These are phyloP conservation scores for Bradypus variegatus DNA, from an alignment of 2,797 vertebrate genomes.

Conservation along the genomic window DNA sequence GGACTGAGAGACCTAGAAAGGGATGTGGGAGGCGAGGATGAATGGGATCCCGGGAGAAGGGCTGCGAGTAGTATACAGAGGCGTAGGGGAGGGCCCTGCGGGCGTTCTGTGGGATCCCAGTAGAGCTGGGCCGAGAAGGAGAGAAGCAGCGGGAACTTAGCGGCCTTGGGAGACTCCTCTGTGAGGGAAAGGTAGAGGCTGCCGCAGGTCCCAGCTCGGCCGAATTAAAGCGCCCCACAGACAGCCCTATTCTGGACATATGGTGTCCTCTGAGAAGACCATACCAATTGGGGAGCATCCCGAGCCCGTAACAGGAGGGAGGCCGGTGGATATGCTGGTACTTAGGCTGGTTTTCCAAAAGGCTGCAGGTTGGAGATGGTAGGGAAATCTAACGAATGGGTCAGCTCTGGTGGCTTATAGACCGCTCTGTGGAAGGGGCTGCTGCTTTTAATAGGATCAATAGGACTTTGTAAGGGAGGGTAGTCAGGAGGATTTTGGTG, in stretches of 20 bases:
- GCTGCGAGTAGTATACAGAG: neutral
- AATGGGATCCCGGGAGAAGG: neutral
- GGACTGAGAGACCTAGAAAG: neutral
- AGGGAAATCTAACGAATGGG: neutral
- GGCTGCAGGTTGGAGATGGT: neutral
- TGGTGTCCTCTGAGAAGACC: neutral
- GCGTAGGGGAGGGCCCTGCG: neutral
- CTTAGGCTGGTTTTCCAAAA: neutral
- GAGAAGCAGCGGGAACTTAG: neutral
- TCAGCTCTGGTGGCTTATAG: neutral
- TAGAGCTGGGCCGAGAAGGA: neutral
- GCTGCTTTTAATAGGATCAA: neutral
- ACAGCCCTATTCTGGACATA: neutral
- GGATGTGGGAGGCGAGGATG: neutral
- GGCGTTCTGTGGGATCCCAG: neutral
- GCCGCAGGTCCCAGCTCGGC: neutral
- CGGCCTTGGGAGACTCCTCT: neutral
- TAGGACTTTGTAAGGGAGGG: accelerated
- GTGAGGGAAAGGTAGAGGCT: neutral
- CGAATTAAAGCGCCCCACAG: no score
- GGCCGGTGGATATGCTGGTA: neutral
- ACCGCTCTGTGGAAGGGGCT: accelerated
- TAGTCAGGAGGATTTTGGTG: neutral
- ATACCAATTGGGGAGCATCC: neutral
- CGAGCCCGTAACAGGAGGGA: neutral